A percentile compares a stretch with the other conserved stretches of the same genome.
phyloP scores from a whole-genome alignment of 2,888 invertebrate species.

The Himalopsyche japonica region DNA sequence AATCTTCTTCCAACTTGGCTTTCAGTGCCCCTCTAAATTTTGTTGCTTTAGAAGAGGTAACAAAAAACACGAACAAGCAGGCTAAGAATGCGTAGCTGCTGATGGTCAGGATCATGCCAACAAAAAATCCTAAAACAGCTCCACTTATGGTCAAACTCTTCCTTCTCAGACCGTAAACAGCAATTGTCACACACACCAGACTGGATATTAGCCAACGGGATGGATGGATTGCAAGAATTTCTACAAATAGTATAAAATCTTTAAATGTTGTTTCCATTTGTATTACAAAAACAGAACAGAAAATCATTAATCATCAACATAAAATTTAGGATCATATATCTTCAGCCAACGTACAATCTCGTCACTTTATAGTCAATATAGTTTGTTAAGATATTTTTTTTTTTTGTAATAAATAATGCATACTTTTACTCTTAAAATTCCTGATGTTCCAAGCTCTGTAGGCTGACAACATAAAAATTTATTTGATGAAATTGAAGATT shows the following conservation, averaged over 20 bases:
- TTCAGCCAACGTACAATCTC: no score
- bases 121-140: conserved; percentile 68
- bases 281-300: neutral
- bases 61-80: conserved; percentile 75
- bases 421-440: neutral
- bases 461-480: no score
- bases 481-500: no score
- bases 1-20: conserved; percentile 72
- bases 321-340: no score
- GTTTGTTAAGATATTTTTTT: no score
- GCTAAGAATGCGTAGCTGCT: conserved; percentile 77
- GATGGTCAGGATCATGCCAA: conserved; percentile 77
- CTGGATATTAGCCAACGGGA: conserved; percentile 68
- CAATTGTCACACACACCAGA: conserved; percentile 66
- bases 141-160: conserved; percentile 73
- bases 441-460: no score
- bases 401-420: no score
- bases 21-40: conserved; percentile 71
- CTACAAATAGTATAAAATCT: conserved; percentile 46
- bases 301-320: neutral
- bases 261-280: neutral
- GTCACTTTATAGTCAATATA: no score
- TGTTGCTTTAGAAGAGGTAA: conserved; percentile 80
- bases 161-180: conserved; percentile 68
- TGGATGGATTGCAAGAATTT: conserved; percentile 64